Base-by-base conservation (phyloP, 2,797 vertebrate genomes). In the Paguma larvata region DNA sequence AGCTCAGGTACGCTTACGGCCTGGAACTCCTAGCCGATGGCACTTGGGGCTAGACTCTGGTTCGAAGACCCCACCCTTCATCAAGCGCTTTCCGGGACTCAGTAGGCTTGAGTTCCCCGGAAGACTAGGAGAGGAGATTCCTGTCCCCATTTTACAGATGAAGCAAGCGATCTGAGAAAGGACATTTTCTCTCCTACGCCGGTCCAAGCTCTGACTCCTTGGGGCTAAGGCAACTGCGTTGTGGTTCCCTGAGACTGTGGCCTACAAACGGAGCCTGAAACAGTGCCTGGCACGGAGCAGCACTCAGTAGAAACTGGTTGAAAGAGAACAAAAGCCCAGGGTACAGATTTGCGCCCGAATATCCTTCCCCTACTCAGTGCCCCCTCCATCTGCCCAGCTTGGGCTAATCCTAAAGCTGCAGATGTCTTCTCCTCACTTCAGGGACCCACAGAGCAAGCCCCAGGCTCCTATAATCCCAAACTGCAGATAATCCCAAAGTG, bases 141-240 rank as follows among this genome's bases (percentile, higher is more conserved):
- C 80, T 79, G 67, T 59, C 41, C 91, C 97, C 95, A 95, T 92
- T 97, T 80, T 90, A 94, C 95, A 98, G 95, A 95, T 92, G 84
- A 90, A 62, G 63, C 97, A 94, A 96, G 87, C 78, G 87, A 93
- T 34, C 27, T 1, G 12, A 80, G 59, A 94, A 90, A 88, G 67
- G 48, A 23, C 27, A 6, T 56, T 85, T 91, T 83, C 5, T 16
- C 21, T 38, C 8, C 80, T 44, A 44, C 6, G 5, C 80, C 65
- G 56, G n/a, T 23, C 38, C 41, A 85, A 89, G 23, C 44, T 46
- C 59, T 38, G 70, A 67, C 75, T 62, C 34, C 62, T 72, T 41
- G 15, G n/a, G 25, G 84, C 38, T 89, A 70, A 48, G 12, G 25
- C 16, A 9, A 78, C 72, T 63, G 44, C 34, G 12, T 16, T 53